Evolutionary conservation across 1,140 invertebrate species (phyloP), one percentile per base, ranked within the genome.

Genomic region (Cecropterus lyciades): DNA sequence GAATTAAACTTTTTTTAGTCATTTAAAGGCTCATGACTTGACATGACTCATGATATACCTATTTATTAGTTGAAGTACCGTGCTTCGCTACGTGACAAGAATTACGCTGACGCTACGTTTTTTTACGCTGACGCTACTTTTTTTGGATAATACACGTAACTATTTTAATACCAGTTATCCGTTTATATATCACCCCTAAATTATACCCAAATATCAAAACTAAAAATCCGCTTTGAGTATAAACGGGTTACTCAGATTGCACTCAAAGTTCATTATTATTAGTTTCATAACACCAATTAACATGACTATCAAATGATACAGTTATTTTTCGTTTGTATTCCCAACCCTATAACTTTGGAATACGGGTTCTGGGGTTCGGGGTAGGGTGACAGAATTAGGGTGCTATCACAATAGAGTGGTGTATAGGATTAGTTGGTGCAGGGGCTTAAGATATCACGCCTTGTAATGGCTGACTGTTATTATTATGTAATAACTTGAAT

Each of bases 401-500:
- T 82, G 72, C 51, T 60, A 43, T 72, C 72, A 88, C 84, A 85
- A 88, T 85, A 69, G 77, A 56, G 69, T 30, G 27, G 7, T 5
- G 27, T 72, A 46, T 69, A 72, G 83, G 84, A 83, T 83, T 82
- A 83, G 73, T 74, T 70, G 68, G 80, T 83, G 75, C 71, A 82
- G 79, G 81, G 79, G 84, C 82, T 87, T 85, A 89, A 82, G 83
- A 85, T 80, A 79, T 84, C 82, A 86, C 83, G 74, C 72, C 70
- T 73, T 49, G 70, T 66, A 73, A 82, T 87, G 82, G 85, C 80
- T 57, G 75, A 74, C 66, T 62, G 60, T 66, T 82, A 82, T 80
- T 84, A 79, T 79, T 84, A 81, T 72, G 67, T 82, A 80, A 79
- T 82, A 80, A 74, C 67, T 73, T 72, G 65, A 30, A 30, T 30